phyloP scores from a whole-genome alignment of 35 echinoderm and acorn worm genomes.

The Chiridota heheva region DNA sequence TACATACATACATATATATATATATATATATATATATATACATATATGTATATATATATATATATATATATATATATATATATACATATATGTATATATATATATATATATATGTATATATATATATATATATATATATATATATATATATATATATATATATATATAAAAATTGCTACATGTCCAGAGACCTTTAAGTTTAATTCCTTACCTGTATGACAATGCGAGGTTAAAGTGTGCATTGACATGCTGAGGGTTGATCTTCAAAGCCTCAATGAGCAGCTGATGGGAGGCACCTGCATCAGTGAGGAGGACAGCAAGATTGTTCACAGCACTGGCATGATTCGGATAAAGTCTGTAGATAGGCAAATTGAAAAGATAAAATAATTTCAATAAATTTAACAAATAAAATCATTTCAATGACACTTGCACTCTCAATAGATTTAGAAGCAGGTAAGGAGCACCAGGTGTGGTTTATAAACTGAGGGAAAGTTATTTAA shows the following conservation, averaged over 20 bases:
- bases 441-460: not conserved
- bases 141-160: too few relatives aligned
- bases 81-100: too few relatives aligned
- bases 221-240: constrained; percentile 90
- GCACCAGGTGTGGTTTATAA: not conserved
- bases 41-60: too few relatives aligned
- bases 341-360: constrained; percentile 84
- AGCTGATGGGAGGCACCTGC: not conserved
- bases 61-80: too few relatives aligned
- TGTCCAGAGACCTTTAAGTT: too few relatives aligned
- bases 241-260: constrained; percentile 68
- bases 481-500: not conserved
- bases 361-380: not conserved
- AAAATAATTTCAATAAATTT: not conserved
- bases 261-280: constrained; percentile 41
- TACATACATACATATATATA: too few relatives aligned
- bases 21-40: too few relatives aligned
- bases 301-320: constrained; percentile 73
- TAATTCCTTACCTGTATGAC: constrained; percentile 56
- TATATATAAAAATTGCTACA: too few relatives aligned
- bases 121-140: too few relatives aligned
- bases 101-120: too few relatives aligned
- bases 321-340: constrained; percentile 87
- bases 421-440: not conserved
- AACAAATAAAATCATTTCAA: not conserved